Base-by-base conservation (phyloP, 30 jellyfish, hydroid and myxozoan species). In the Turritopsis rubra region DNA sequence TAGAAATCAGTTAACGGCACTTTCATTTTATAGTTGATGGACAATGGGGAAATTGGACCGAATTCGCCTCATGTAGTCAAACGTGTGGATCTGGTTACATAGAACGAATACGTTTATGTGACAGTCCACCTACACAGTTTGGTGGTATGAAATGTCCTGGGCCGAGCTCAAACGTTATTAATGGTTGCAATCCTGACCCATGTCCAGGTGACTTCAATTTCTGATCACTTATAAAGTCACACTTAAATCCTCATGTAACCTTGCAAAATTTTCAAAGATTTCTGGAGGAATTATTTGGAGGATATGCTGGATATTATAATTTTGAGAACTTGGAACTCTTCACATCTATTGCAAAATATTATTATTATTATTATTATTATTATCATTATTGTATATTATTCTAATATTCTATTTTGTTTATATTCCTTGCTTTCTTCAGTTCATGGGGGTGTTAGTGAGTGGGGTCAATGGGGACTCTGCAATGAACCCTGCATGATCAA, bases 61-160 rank as follows among this genome's bases (percentile, higher is more conserved):
- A 28, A 0, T 75, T 21, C 28, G 9, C 68, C 16, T 27, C 68
- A 17, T 75, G 83, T 41, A 75, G 41, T 1, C 20, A 9, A 29
- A 75, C 83, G 0, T 75, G 83, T 75, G 83, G 83, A 8, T 75
- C 28, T 1, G 83, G 83, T 75, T 28, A 27, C 68, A 27, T 22
- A 27, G 68, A 27, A 27, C 9, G 78, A 21, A 75, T 41, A 22
- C 65, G 83, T 9, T 28, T 41, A 41, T 75, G 83, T 1, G 83
- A 75, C 41, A 28, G 28, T n/a, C 83, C 83, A 21, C 9, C 52
- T n/a, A 9, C 68, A 22, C n/a, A 41, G 68, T 68, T n/a, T 27
- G 68, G 83, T 75, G 83, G 83, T 75, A 41, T 41, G 65, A 17
- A 23, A 26, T 75, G 83, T 75, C 68, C 65, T 7, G 83, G 83